Base-by-base conservation (phyloP, 1,140 invertebrate species). In the Tetramorium parvispinum region DNA sequence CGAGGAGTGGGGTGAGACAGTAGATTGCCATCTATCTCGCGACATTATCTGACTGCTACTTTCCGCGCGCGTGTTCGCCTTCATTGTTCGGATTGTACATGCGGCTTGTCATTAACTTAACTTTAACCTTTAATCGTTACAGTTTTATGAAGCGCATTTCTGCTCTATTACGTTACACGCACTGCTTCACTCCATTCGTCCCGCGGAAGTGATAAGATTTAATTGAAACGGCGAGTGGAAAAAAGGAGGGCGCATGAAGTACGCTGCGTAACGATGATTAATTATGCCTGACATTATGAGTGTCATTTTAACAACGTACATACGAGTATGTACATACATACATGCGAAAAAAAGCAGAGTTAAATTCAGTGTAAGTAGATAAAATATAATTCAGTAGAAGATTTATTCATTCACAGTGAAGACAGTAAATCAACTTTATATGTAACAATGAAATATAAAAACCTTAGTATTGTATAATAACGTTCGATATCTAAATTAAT, bases 301-400 rank as follows among this genome's bases (percentile, higher is more conserved):
- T 57, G 71, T 59, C 13, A 59, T 27, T 53, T 71, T 16, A 49
- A 49, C 63, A 66, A 49, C 7, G 66, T 49, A n/a, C n/a, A n/a
- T n/a, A n/a, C n/a, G n/a, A n/a, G n/a, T n/a, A n/a, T n/a, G n/a
- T n/a, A n/a, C n/a, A n/a, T n/a, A n/a, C n/a, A n/a, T 57, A 61
- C n/a, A 59, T 3, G 40, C 27, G 53, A 59, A 24, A 24, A 81
- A 37, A 37, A 27, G 46, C 13, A 55, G 55, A 27, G n/a, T 51
- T 73, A 59, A 83, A 75, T 75, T 46, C 53, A 46, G 68, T 27
- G 53, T 59, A 55, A 55, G 21, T 65, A 46, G 53, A 83, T 75
- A 75, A 83, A 83, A 75, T 75, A 75, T 57, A 83, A 83, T 83
- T 75, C 55, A 11, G 43, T 21, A 8, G 43, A 53, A 70, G 79